Evolutionary conservation across 2,888 invertebrate species (phyloP).

Genomic region (Stegana nigrithorax): DNA sequence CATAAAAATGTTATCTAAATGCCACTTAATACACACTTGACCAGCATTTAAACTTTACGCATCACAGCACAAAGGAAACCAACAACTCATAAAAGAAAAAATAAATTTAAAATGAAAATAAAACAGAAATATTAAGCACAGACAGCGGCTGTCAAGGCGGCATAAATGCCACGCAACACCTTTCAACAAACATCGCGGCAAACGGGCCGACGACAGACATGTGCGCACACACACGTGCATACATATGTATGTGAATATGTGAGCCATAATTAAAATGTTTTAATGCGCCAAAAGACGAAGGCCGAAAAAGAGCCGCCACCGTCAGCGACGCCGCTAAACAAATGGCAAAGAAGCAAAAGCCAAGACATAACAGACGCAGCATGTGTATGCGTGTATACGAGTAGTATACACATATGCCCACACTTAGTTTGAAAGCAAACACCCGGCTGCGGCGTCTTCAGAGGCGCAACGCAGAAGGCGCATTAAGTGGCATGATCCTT

Average conservation of each 20-base stretch:
- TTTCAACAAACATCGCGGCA: too few relatives aligned
- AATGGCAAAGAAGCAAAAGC: neutral
- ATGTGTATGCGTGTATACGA: too few relatives aligned
- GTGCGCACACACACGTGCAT: constrained; percentile 28
- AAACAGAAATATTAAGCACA: constrained; percentile 13
- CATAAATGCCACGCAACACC: constrained; percentile 31
- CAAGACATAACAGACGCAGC: neutral
- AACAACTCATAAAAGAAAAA: constrained; percentile 9
- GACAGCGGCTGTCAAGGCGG: constrained; percentile 27
- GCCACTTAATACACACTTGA: constrained; percentile 46
- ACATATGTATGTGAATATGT: constrained; percentile 24
- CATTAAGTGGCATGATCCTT: constrained; percentile 33
- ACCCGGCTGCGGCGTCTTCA: constrained; percentile 26
- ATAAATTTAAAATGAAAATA: neutral
- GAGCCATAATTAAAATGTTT: constrained; percentile 65
- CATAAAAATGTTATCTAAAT: constrained; percentile 49
- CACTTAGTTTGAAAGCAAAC: constrained; percentile 18
- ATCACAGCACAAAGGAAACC: neutral
- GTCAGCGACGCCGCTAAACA: neutral
- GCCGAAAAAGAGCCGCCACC: constrained; percentile 12
- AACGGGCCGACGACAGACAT: constrained; percentile 33
- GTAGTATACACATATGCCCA: too few relatives aligned
- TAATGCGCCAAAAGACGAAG: constrained; percentile 34
- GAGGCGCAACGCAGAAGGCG: constrained; percentile 11
- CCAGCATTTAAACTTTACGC: constrained; percentile 1